Percentiles rank a stretch among this genome's conserved stretches.
Conservation (phyloP, 2,888 invertebrate species). For the Cataglyphis albicans region DNA sequence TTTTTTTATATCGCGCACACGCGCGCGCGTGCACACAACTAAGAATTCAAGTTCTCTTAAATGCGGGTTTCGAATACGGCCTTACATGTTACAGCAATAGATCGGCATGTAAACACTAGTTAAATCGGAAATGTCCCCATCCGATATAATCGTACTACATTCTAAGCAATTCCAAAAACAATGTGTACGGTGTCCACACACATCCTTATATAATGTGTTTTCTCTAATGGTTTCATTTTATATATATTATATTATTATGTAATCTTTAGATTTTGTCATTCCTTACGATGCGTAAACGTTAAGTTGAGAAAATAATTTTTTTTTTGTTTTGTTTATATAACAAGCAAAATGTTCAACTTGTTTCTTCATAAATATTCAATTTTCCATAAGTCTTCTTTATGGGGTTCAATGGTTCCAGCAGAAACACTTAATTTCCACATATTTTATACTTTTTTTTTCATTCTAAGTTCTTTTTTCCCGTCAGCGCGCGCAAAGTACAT, state of each 20-base stretch:
- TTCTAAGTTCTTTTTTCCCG: slow-evolving; percentile 59
- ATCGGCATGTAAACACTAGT: slow-evolving; percentile 58
- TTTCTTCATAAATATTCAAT: slow-evolving; percentile 75
- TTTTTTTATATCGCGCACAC: slow-evolving; percentile 30
- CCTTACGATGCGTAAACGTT: slow-evolving; percentile 82
- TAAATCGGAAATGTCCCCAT: slow-evolving; percentile 65
- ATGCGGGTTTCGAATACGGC: slow-evolving; percentile 66
- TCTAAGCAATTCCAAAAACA: slow-evolving; percentile 77
- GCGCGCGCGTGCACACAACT: slow-evolving; percentile 46
- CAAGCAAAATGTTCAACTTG: slow-evolving; percentile 79
- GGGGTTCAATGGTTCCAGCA: slow-evolving; percentile 73
- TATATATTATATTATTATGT: slow-evolving; percentile 77
- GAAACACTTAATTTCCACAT: slow-evolving; percentile 75
- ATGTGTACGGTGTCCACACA: slow-evolving; percentile 73
- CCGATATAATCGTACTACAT: slow-evolving; percentile 68
- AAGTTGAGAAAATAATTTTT: slow-evolving; percentile 85
- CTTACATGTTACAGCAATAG: slow-evolving; percentile 60
- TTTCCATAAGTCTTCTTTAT: slow-evolving; percentile 73
- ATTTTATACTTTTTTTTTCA: slow-evolving; percentile 57
- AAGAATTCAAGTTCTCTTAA: slow-evolving; percentile 49
- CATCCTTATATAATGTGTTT: slow-evolving; percentile 69
- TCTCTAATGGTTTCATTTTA: slow-evolving; percentile 76
- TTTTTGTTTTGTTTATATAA: slow-evolving; percentile 78
- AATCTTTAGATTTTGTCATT: slow-evolving; percentile 76
- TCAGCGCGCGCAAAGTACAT: slow-evolving; percentile 51